phyloP scores from a whole-genome alignment of 1,140 invertebrate genomes.

The Cotesia typhae region DNA sequence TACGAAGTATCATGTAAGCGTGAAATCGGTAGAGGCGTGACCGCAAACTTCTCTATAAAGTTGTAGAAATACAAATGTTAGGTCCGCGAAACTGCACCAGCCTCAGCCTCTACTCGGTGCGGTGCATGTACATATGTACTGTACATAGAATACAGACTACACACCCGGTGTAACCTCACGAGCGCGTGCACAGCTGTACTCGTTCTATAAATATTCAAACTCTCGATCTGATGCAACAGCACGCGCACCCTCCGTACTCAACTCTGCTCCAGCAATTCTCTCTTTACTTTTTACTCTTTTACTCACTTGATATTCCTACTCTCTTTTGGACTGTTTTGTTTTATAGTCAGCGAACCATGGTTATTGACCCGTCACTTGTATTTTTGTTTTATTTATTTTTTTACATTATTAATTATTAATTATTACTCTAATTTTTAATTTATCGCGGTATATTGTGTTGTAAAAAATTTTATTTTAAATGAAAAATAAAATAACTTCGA shows the following conservation, averaged over 20 bases:
- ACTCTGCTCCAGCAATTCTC: conserved; percentile 3
- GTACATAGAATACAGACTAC: too few species aligned
- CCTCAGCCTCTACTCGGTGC: conserved; percentile 44
- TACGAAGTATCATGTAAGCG: conserved; percentile 20
- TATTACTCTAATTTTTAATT: too few species aligned
- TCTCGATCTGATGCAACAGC: conserved; percentile 61
- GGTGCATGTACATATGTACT: conserved; percentile 58
- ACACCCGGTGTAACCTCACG: conserved; percentile 17
- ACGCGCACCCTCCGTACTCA: conserved; percentile 32
- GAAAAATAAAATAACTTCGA: neutral
- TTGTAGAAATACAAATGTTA: conserved; percentile 33
- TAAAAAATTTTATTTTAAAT: too few species aligned
- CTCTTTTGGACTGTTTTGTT: neutral
- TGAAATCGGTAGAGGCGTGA: conserved; percentile 19
- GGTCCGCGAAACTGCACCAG: conserved; percentile 25
- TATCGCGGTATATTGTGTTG: too few species aligned
- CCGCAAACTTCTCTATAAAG: conserved; percentile 16
- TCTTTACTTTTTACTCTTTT: conserved; percentile 11
- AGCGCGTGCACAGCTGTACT: conserved; percentile 39
- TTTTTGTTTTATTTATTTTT: neutral
- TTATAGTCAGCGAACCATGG: conserved; percentile 44
- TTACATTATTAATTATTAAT: too few species aligned
- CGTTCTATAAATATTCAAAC: conserved; percentile 42
- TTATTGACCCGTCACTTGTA: conserved; percentile 59
- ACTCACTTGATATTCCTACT: conserved; percentile 2